phyloP scores from a whole-genome alignment of 2,797 vertebrate species.

The Podarcis siculus region DNA sequence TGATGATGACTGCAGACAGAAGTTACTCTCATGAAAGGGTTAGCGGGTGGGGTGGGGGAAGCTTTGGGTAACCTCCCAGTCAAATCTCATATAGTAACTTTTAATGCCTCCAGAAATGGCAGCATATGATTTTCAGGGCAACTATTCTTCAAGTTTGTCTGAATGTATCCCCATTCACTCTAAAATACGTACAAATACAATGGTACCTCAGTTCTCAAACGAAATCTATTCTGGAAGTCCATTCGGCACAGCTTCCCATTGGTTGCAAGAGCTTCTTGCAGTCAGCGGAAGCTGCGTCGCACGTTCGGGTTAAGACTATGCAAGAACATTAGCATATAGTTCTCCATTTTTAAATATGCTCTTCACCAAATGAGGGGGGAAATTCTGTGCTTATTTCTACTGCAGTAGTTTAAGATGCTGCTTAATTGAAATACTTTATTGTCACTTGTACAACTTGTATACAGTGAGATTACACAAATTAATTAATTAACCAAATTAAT shows the following conservation, averaged over 20 bases:
- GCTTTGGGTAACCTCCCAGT: neutral
- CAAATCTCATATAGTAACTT: neutral
- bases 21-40: neutral
- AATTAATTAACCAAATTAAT: too few relatives aligned
- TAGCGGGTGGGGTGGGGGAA: too few relatives aligned
- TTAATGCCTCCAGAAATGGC: neutral
- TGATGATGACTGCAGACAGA: neutral
- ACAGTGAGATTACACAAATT: too few relatives aligned
- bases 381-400: neutral
- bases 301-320: neutral
- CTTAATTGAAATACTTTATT: too few relatives aligned
- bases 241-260: too few relatives aligned
- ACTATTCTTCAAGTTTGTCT: neutral
- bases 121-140: neutral
- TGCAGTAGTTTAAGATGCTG: too few relatives aligned
- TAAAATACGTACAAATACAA: neutral
- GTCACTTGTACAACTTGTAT: too few relatives aligned
- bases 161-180: neutral
- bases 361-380: neutral
- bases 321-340: neutral
- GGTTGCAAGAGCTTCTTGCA: too few relatives aligned
- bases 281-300: too few relatives aligned
- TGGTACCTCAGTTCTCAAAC: too few relatives aligned
- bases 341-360: neutral
- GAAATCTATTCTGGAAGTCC: too few relatives aligned